phyloP scores from a whole-genome alignment of 1,140 invertebrate species.

The Drosophila persimilis region DNA sequence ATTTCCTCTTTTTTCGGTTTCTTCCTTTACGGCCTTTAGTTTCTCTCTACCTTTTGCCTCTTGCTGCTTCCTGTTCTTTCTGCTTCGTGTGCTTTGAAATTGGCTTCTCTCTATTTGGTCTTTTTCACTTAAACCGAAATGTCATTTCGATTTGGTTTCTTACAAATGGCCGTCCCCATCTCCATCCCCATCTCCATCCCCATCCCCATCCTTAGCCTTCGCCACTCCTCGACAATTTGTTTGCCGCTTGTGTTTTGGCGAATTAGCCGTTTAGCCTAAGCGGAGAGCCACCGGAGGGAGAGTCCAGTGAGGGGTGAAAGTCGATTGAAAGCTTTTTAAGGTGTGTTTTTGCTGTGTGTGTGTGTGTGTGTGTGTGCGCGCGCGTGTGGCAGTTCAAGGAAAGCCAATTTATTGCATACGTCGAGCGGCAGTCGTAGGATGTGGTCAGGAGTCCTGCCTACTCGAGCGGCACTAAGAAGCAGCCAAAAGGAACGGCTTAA shows the following conservation, averaged over 20 bases:
- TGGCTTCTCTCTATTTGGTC: conserved; percentile 33
- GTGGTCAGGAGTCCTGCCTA: conserved; percentile 38
- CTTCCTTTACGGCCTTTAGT: too few relatives aligned
- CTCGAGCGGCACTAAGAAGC: conserved; percentile 34
- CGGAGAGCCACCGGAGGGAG: background rate
- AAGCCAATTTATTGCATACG: conserved; percentile 72
- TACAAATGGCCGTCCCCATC: conserved; percentile 39
- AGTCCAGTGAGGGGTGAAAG: background rate
- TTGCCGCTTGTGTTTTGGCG: conserved; percentile 52
- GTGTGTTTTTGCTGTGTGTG: conserved; percentile 32
- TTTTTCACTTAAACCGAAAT: conserved; percentile 70
- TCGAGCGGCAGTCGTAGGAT: conserved; percentile 8
- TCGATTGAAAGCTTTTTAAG: conserved; percentile 30
- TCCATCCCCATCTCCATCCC: background rate
- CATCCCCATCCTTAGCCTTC: background rate
- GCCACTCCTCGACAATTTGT: conserved; percentile 38
- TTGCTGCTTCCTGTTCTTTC: conserved; percentile 27
- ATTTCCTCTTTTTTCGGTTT: too few relatives aligned
- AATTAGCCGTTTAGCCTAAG: conserved; percentile 66
- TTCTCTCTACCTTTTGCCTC: conserved; percentile 2
- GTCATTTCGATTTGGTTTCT: conserved; percentile 66
- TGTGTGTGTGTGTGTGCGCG: conserved; percentile 1
- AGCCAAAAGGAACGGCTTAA: conserved; percentile 44
- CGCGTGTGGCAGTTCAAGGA: conserved; percentile 35
- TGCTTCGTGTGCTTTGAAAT: conserved; percentile 38